phyloP scores from a whole-genome alignment of 2,888 invertebrate genomes.

The Abrostola tripartita region DNA sequence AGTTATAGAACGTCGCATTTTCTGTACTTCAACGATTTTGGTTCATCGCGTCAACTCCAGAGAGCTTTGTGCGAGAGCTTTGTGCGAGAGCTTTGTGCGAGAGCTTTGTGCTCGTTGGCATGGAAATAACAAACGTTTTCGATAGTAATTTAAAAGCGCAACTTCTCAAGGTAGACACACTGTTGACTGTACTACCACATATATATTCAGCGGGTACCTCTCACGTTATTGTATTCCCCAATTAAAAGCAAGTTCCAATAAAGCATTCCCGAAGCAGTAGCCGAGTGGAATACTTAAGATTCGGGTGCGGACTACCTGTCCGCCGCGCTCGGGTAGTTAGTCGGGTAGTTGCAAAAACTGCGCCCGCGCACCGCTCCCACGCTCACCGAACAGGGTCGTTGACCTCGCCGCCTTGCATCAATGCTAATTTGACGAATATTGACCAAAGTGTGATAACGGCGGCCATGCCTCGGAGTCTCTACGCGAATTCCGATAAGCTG shows the following conservation, averaged over 20 bases:
- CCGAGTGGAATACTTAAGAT: constrained; percentile 57
- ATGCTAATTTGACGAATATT: constrained; percentile 83
- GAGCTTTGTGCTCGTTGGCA: too few species aligned
- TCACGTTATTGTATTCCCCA: neutral
- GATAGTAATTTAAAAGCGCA: too few species aligned
- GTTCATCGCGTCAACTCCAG: too few species aligned
- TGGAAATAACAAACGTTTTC: too few species aligned
- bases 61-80: too few species aligned
- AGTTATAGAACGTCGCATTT: too few species aligned
- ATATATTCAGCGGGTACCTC: neutral
- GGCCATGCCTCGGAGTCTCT: constrained; percentile 35
- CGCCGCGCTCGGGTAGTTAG: constrained; percentile 53
- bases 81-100: too few species aligned
- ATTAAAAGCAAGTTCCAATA: constrained; percentile 44
- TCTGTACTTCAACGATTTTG: too few species aligned
- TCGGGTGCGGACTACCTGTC: constrained; percentile 67
- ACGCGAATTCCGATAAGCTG: constrained; percentile 53
- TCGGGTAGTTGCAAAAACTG: constrained; percentile 79
- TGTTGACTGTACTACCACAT: too few species aligned
- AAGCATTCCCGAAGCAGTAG: constrained; percentile 52
- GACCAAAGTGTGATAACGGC: constrained; percentile 60
- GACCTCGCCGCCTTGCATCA: constrained; percentile 75
- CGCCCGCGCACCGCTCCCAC: constrained; percentile 78
- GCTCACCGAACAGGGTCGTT: constrained; percentile 73
- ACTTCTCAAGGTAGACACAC: too few species aligned